Evolutionary conservation across 2,113 vertebrate genomes (phyloP), one percentile per base, ranked within the genome.

Genomic region (Corythaeola cristata): DNA sequence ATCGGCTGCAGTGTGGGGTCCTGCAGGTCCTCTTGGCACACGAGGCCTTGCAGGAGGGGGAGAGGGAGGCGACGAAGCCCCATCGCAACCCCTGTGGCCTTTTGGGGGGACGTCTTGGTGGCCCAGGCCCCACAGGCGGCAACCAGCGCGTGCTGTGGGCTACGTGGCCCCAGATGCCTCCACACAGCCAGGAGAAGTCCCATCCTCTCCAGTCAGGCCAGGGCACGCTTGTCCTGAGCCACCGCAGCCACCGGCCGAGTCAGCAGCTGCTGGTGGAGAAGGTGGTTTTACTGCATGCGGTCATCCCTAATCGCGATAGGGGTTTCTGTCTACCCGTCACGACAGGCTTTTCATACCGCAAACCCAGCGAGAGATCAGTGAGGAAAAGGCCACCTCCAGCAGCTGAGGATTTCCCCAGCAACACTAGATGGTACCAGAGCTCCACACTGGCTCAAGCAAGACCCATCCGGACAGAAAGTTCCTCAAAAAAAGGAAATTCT

Each of bases 341-440:
- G 35, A 80, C 33, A 69, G 58, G 41, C 28, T 32, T 7, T 9
- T 33, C 28, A 68, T 44, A 2, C 19, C 3, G 37, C 35, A 20
- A 76, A 12, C 6, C 33, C 78, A 5, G 41, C 39, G 2, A 45
- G 72, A 21, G 33, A 18, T 8, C 7, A 2, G 19, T 1, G 2
- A 37, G 69, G 45, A 49, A 49, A 55, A 66, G 28, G 44, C 47
- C 78, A 1, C 58, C 3, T 35, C 19, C 35, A 20, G 63, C n/a
- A 3, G 12, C 3, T 1, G 18, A 73, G 33, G 21, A 5, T 49
- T 27, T 41, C 35, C 58, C n/a, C n/a, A 6, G 74, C 2, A 79
- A 72, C 96, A 19, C 97, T 96, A 96, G 97, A 69, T 83, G 97
- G 97, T 93, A 97, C 76, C 90, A 94, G 82, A 94, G 88, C 77